Conservation (phyloP, 2,888 invertebrate genomes). For the Lasius platythorax region DNA sequence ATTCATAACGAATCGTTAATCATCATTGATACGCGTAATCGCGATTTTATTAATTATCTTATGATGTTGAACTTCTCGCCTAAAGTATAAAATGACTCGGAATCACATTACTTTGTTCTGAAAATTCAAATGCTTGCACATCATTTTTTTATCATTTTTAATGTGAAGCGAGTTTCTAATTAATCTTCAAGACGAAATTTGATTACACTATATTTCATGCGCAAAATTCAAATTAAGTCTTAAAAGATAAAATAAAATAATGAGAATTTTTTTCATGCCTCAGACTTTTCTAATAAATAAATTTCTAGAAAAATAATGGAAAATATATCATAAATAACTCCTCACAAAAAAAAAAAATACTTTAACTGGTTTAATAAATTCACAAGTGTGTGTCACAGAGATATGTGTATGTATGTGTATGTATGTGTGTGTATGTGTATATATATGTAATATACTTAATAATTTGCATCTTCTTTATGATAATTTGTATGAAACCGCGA, state of each 20-base stretch:
- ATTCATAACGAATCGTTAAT: background rate
- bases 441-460: background rate
- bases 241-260: background rate
- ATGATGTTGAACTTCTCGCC: background rate
- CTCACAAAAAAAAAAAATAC: background rate
- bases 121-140: background rate
- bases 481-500: slow-evolving; percentile 17
- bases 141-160: background rate
- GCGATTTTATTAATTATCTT: background rate
- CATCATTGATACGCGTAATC: background rate
- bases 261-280: background rate
- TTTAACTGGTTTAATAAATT: background rate
- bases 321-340: background rate
- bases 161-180: background rate
- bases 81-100: background rate
- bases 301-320: background rate
- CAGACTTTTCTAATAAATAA: background rate
- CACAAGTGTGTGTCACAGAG: background rate
- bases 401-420: background rate
- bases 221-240: background rate
- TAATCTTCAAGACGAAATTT: background rate
- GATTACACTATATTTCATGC: background rate
- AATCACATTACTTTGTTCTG: background rate
- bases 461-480: slow-evolving; percentile 13
- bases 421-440: background rate